Evolutionary conservation across 2,888 invertebrate species (phyloP), one percentile per base, ranked within the genome.

Genomic region (Callimorpha dominula): DNA sequence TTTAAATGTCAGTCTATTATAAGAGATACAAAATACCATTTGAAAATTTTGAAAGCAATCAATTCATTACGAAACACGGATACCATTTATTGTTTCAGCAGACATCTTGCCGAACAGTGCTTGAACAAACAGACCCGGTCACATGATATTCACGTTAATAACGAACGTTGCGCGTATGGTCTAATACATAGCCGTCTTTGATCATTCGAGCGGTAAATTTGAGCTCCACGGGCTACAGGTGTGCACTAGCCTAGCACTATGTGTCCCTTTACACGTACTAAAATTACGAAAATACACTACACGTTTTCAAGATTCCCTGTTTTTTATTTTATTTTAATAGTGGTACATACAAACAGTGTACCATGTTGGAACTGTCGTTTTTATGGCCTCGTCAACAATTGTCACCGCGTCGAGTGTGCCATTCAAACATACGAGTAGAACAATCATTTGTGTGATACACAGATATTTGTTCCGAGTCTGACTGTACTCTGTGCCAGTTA

Each of bases 131-230:
- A 73, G 46, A 66, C 75, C 60, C 20, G 65, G 65, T 73, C 57
- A 80, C 78, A 73, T 67, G 66, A 60, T 78, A 78, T 73, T 14
- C 67, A 49, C 62, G 65, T 64, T 77, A 81, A 74, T 78, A 80
- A 68, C 77, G 77, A 76, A 73, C 75, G 69, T 75, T 76, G 78
- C 82, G 80, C 80, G 81, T 85, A 67, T 70, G 70, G 76, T 68
- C 77, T 74, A 79, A 71, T 81, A 82, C 78, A 70, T 70, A 78
- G 72, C 71, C 71, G 80, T 83, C 94, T 95, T 95, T 95, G 95
- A 95, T 94, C 94, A 83, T 68, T 84, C 86, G 87, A 86, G 88
- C 93, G 95, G 89, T 80, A 92, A 95, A 95, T 95, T 94, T 91
- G 89, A 88, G 88, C 87, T 78, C 89, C 86, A 81, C 85, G 81